Evolutionary conservation across 2,113 vertebrate species (phyloP), one percentile per base, ranked within the genome.

Genomic region (Alces alces): DNA sequence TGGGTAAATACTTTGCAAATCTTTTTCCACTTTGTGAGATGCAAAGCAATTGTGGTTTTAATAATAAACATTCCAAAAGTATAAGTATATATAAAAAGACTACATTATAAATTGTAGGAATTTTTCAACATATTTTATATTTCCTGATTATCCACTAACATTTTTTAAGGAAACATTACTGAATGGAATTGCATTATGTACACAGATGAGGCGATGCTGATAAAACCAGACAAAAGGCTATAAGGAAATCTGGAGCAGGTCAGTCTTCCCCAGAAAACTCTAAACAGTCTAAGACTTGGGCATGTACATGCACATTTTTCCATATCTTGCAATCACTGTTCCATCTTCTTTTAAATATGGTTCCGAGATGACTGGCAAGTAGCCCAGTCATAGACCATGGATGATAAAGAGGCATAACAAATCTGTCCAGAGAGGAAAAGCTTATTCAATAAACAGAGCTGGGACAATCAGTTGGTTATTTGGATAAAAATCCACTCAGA

Each of bases 401-500:
- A 61, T 88, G 57, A 91, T 27, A 83, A 91, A 92, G 25, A 92
- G 17, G 90, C 28, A 45, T 58, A 85, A 57, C 47, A 50, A 50
- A 79, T 83, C 43, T 33, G 4, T 43, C 10, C 50, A 23, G 10
- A 93, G 23, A 89, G 19, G 45, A 54, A 92, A 30, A 36, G n/a
- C 54, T 73, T 30, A 87, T 57, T 80, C n/a, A 93, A 14, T 82
- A 76, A 91, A 91, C 27, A 89, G 39, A 92, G 17, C 47, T 86
- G 76, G 39, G 64, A 10, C 25, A 83, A 86, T 39, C 58, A 43
- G 58, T 91, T 95, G 28, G 25, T 52, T 94, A 95, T 66, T 92
- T 93, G 61, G 76, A 93, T 91, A 93, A 97, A 97, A 92, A 78
- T 85, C 17, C 30, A 78, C 91, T 89, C 92, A 96, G 39, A 89